Conservation (phyloP, 2,797 vertebrate genomes). For the Manis crassicaudata region DNA sequence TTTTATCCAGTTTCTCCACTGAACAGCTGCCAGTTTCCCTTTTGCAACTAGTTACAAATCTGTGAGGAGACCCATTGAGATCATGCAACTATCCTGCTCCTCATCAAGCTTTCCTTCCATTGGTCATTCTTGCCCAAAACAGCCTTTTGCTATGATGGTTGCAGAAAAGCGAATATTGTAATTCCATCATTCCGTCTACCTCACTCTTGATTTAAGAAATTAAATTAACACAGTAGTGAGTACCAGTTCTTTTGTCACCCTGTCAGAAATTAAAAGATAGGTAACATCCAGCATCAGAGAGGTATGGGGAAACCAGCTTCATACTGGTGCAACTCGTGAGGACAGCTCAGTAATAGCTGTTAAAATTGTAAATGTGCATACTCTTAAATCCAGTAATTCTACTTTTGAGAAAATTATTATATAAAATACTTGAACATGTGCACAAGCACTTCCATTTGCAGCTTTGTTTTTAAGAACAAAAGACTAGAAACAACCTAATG, state of each 20-base stretch:
- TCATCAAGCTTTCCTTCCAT: not conserved
- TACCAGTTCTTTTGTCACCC: not conserved
- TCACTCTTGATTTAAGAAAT: slow-evolving; percentile 25
- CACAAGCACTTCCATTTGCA: not conserved
- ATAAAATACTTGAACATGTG: not conserved
- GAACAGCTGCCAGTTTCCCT: not conserved
- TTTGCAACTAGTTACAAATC: not conserved
- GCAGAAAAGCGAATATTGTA: not conserved
- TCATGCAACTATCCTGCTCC: not conserved
- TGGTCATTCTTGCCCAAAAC: not conserved
- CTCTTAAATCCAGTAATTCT: not conserved
- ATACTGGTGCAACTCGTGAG: not conserved
- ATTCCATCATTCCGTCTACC: not conserved
- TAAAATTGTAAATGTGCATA: not conserved
- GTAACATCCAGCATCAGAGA: not conserved
- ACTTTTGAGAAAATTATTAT: not conserved
- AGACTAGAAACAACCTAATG: not conserved
- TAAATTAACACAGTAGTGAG: not conserved
- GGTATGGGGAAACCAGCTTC: not conserved
- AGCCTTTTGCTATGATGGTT: not conserved
- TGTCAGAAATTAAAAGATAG: not conserved
- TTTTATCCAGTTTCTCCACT: not conserved
- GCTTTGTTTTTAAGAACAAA: slow-evolving; percentile 26
- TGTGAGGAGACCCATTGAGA: not conserved
- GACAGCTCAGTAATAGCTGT: not conserved